phyloP scores from a whole-genome alignment of 2,113 vertebrate species.

The Pipra filicauda region DNA sequence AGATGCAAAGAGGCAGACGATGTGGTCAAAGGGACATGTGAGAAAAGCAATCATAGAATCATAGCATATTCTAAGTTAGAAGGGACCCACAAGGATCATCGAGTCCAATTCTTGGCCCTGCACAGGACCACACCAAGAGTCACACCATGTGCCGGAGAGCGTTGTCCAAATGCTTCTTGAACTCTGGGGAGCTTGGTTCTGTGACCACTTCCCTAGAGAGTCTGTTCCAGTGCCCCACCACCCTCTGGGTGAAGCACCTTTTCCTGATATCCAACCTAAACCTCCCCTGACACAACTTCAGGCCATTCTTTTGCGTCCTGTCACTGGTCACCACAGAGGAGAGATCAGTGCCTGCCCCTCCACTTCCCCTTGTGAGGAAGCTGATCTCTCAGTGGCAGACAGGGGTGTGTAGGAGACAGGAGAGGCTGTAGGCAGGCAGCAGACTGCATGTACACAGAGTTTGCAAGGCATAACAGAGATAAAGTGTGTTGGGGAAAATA shows the following conservation, averaged over 20 bases:
- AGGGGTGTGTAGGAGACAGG: background rate
- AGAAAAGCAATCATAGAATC: background rate
- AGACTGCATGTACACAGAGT: background rate
- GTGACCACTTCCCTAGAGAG: background rate
- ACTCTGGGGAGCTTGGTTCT: background rate
- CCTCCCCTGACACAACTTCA: background rate
- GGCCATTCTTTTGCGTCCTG: accelerated
- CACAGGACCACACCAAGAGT: background rate
- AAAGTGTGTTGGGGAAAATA: background rate
- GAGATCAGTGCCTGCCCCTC: background rate
- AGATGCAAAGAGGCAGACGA: background rate
- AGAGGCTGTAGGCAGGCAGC: background rate
- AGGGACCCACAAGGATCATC: background rate
- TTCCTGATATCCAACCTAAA: background rate
- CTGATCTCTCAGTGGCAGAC: background rate
- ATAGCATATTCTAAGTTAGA: background rate
- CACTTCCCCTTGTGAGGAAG: background rate
- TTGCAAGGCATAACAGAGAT: background rate
- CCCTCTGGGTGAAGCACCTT: background rate
- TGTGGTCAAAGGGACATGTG: background rate
- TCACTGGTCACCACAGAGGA: background rate
- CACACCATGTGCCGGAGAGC: background rate
- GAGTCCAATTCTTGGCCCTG: background rate
- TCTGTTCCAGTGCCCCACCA: background rate
- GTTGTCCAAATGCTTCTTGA: background rate